phyloP scores from a whole-genome alignment of 64 coral and sea anemone genomes.

The Montipora capricornis region DNA sequence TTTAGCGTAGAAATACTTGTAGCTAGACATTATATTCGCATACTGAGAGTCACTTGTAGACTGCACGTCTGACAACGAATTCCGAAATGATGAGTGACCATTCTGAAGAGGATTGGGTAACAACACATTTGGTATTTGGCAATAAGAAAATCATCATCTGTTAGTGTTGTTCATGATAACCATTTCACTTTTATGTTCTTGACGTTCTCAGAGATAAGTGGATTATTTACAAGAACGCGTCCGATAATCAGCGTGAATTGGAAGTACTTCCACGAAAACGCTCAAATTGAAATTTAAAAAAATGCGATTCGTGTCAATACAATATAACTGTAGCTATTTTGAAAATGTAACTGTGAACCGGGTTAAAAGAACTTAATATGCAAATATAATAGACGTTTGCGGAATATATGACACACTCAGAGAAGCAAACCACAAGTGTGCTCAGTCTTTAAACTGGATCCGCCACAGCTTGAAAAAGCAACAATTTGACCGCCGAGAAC shows the following conservation, averaged over 20 bases:
- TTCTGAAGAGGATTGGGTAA: neutral
- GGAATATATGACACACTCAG: neutral
- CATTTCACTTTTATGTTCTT: neutral
- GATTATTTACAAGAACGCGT: neutral
- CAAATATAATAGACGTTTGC: neutral
- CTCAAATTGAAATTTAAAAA: neutral
- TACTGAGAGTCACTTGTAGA: neutral
- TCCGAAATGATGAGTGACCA: neutral
- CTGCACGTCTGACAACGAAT: neutral
- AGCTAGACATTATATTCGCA: neutral
- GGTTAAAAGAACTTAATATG: neutral
- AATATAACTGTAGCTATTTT: constrained; percentile 5
- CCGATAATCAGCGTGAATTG: neutral
- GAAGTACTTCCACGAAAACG: neutral
- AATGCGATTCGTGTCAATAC: neutral
- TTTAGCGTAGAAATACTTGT: neutral
- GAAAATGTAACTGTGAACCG: neutral
- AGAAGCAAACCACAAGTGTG: neutral
- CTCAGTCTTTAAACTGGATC: neutral
- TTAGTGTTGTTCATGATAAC: neutral
- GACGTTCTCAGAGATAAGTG: neutral
- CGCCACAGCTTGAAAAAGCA: neutral
- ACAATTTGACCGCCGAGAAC: neutral
- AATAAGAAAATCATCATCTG: neutral
- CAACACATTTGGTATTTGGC: neutral